phyloP scores from a whole-genome alignment of 2,797 vertebrate species.

The Salarias fasciatus region DNA sequence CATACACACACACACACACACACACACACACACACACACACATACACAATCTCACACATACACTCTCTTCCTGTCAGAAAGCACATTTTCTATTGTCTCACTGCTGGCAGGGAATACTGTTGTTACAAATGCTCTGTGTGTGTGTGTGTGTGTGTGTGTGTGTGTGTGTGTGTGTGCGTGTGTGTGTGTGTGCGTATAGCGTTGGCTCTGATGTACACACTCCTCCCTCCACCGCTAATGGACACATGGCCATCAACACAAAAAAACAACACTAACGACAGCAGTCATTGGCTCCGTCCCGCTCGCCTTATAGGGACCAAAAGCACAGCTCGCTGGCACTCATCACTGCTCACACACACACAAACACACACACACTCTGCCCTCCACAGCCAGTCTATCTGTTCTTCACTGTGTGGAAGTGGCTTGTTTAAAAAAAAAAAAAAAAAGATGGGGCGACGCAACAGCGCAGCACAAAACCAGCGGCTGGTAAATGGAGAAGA shows the following conservation, averaged over 20 bases:
- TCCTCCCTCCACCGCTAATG: slow-evolving; percentile 33
- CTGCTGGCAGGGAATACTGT: slow-evolving; percentile 74
- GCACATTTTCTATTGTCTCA: slow-evolving; percentile 79
- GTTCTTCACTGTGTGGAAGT: slow-evolving; percentile 2
- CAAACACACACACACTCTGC: slow-evolving; percentile 7
- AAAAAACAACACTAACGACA: no score
- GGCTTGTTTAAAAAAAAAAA: not conserved
- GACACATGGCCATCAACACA: slow-evolving; percentile 20
- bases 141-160: slow-evolving; percentile 36
- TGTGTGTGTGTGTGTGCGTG: slow-evolving; percentile 22
- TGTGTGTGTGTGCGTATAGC: slow-evolving; percentile 42
- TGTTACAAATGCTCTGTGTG: slow-evolving; percentile 47
- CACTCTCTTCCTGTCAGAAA: slow-evolving; percentile 62
- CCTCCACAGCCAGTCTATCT: slow-evolving; percentile 18
- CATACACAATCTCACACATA: no score
- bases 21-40: not conserved
- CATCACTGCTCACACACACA: not conserved
- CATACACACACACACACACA: slow-evolving; percentile 32
- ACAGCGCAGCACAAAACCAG: no score
- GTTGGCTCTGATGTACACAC: slow-evolving; percentile 34
- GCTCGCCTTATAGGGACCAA: slow-evolving; percentile 45
- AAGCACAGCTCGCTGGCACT: slow-evolving; percentile 70
- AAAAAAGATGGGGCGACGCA: no score
- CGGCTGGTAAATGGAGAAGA: no score
- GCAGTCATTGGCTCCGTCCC: slow-evolving; percentile 48